Evolutionary conservation across 2,113 vertebrate species (phyloP).

Genomic region (Perognathus longimembris): DNA sequence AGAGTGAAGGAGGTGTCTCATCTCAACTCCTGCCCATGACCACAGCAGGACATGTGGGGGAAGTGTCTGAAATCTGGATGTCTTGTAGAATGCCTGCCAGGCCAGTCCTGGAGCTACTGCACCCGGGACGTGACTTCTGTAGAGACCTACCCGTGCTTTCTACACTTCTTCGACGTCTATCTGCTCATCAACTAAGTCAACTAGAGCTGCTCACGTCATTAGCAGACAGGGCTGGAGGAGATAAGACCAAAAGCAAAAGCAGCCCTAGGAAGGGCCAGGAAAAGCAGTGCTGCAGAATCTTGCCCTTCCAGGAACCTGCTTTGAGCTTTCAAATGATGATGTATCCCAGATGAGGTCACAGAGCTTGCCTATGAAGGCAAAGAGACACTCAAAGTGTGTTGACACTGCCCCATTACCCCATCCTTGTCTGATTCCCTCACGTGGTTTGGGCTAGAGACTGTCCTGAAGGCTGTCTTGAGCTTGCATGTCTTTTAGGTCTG

Average conservation of each 20-base stretch:
- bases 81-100: too few relatives aligned
- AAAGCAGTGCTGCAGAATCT: neutral
- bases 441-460: accelerated
- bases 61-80: accelerated
- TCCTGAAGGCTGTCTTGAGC: neutral
- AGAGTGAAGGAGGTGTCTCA: neutral
- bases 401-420: neutral
- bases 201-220: neutral
- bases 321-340: neutral
- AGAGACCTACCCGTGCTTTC: too few relatives aligned
- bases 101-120: neutral
- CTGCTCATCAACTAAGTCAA: too few relatives aligned
- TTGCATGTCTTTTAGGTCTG: neutral
- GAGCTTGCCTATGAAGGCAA: neutral
- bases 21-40: too few relatives aligned
- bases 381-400: neutral
- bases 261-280: accelerated
- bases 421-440: neutral
- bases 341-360: neutral
- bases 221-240: neutral
- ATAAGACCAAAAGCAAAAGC: neutral
- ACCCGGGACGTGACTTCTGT: accelerated
- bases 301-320: too few relatives aligned
- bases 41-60: too few relatives aligned
- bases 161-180: neutral